phyloP scores from a whole-genome alignment of 2,113 vertebrate genomes.

The Varanus komodoensis region DNA sequence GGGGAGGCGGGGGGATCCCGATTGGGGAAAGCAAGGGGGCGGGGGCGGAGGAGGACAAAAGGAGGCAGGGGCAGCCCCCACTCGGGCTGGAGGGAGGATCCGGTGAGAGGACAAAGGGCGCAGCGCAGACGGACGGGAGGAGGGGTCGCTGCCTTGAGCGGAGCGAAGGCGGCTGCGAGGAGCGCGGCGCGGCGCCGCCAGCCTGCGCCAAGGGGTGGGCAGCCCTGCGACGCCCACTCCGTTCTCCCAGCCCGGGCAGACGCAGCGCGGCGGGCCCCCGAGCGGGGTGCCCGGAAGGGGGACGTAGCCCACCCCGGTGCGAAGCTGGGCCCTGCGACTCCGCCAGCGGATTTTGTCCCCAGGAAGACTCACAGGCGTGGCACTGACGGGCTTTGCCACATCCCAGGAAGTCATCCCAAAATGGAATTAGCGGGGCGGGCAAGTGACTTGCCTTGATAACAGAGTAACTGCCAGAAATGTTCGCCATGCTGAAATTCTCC shows the following conservation, averaged over 20 bases:
- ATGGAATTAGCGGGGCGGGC: not conserved
- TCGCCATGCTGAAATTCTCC: not conserved
- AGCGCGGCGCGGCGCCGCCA: conserved; percentile 23
- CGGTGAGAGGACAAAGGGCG: conserved; percentile 62
- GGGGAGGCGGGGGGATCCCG: conserved; percentile 12
- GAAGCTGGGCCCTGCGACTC: not conserved
- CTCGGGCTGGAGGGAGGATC: conserved; percentile 57
- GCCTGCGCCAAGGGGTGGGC: conserved; percentile 12
- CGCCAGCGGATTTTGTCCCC: not conserved
- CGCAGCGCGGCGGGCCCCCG: too few species aligned
- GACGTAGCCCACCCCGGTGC: not conserved
- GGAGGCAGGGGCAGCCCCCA: conserved; percentile 51
- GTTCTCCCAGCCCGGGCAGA: not conserved
- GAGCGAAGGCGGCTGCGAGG: not conserved
- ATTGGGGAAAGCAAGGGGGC: conserved; percentile 25
- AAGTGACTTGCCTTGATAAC: not conserved
- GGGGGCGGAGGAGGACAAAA: conserved; percentile 66
- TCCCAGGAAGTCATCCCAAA: not conserved
- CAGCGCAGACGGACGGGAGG: conserved; percentile 59
- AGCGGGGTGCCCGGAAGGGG: not conserved
- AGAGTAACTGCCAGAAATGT: not conserved
- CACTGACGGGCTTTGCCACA: not conserved
- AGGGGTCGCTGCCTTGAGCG: conserved; percentile 40
- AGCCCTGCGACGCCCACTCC: not conserved
- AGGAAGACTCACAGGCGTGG: not conserved